Evolutionary conservation across 2,113 vertebrate genomes (phyloP), one percentile per base, ranked within the genome.

Genomic region (Cololabis saira): DNA sequence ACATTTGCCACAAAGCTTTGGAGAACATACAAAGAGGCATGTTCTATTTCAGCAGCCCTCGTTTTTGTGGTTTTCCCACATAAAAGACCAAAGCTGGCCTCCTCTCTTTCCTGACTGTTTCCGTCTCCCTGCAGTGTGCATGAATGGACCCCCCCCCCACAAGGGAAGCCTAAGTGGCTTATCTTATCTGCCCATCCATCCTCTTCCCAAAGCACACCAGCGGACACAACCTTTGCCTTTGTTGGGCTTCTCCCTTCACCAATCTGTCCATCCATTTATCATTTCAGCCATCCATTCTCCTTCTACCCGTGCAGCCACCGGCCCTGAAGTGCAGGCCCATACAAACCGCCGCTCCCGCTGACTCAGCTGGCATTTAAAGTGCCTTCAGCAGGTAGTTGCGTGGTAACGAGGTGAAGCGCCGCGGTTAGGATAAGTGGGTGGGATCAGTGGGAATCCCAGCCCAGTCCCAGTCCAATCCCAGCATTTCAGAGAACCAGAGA

Each of bases 331-430:
- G 22, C 67, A 18, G n/a, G 2, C 45, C 41, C 17, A 21, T 21
- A 11, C 40, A 12, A 2, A 13, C 42, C 22, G 1, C 16, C 2
- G 21, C 3, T 12, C 27, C 63, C 7, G 27, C 64, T 21, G 65
- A 41, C 16, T 7, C 7, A 43, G 37, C 64, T 44, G 40, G 51
- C 47, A 17, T 14, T 33, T n/a, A 4, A 16, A 59, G 57, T 30
- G 55, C 48, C 63, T 22, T 48, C 47, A 62, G 48, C 24, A 27
- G 24, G 64, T 73, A 12, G 71, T 70, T 70, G 61, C 71, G 16
- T 61, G 51, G 77, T 63, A 65, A 74, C 70, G 48, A 37, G 54
- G 61, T 11, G 15, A 47, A 55, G 55, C 48, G 1, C 24, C 5
- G 10, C 1, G 15, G 59, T 48, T 27, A 57, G 61, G 11, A 5